Evolutionary conservation across 2,888 invertebrate genomes (phyloP).

Genomic region (Carterocephalus palaemon): DNA sequence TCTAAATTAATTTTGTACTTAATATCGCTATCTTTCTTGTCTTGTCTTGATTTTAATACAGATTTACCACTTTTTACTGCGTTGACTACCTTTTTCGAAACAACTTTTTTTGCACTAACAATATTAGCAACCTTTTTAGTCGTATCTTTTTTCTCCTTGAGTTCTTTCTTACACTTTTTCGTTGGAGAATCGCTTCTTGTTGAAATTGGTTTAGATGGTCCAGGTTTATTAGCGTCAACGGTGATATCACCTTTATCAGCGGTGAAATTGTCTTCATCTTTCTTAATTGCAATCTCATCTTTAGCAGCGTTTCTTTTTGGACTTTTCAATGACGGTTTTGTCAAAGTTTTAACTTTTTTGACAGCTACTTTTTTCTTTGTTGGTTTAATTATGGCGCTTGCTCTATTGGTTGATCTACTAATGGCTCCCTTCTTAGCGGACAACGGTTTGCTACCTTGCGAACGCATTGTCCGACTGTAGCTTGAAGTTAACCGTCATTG

Average conservation of each 20-base stretch:
- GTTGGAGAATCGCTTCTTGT: slow-evolving; percentile 51
- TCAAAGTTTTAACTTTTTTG: slow-evolving; percentile 58
- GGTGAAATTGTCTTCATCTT: slow-evolving; percentile 42
- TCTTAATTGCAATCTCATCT: slow-evolving; percentile 48
- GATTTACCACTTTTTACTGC: slow-evolving; percentile 43
- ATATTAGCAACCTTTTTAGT: slow-evolving; percentile 43
- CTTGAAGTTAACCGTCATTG: slow-evolving; percentile 59
- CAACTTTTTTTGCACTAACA: slow-evolving; percentile 41
- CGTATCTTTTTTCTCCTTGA: slow-evolving; percentile 63
- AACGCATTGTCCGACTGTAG: slow-evolving; percentile 69
- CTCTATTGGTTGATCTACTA: slow-evolving; percentile 60
- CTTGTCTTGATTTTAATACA: slow-evolving; percentile 40
- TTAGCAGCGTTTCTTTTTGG: slow-evolving; percentile 52
- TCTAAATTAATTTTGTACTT: slow-evolving; percentile 70
- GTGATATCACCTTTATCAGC: slow-evolving; percentile 46
- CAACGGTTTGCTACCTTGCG: slow-evolving; percentile 64
- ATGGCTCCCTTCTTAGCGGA: slow-evolving; percentile 65
- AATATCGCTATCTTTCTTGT: slow-evolving; percentile 45
- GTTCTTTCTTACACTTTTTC: slow-evolving; percentile 60
- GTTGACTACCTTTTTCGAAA: slow-evolving; percentile 47
- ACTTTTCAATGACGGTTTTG: slow-evolving; percentile 51
- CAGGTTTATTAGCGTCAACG: slow-evolving; percentile 46
- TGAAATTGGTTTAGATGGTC: slow-evolving; percentile 44
- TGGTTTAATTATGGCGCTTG: slow-evolving; percentile 46
- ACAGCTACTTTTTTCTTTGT: slow-evolving; percentile 53